Base-by-base conservation (phyloP, 2,113 vertebrate genomes). In the Eidolon helvum region DNA sequence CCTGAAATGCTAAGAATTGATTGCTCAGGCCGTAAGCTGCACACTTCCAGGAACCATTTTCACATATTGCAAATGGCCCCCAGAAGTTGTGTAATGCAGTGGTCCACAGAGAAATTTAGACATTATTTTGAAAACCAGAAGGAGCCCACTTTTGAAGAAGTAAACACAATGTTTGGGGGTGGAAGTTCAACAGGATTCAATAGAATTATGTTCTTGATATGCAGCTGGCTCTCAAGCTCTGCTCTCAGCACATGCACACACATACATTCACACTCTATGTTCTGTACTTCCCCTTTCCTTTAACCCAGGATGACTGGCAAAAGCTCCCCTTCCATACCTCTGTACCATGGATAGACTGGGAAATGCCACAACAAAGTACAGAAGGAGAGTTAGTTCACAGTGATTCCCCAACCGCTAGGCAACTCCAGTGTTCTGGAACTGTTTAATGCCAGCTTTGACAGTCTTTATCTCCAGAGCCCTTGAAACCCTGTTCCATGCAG, bases 401-500 rank as follows among this genome's bases (percentile, higher is more conserved):
- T 72, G 50, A 55, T 59, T 69, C 53, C 55, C 40, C 68, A 75
- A 33, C 5, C 3, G 15, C 40, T 50, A 30, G 59, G 0, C 26
- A 72, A 57, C 30, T 33, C 33, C 18, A 83, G 87, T 1, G 7
- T 86, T 88, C 57, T 91, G 63, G 30, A 91, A 69, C 40, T 38
- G 4, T 38, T 96, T 65, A 71, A 69, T 71, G 12, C 35, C 57
- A 38, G 8, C 45, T 55, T 61, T 72, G 50, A 69, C 33, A 43
- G 30, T 61, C 43, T 91, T 96, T 66, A 8, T 48, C 63, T 87
- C 72, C 22, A 93, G 57, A 89, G 24, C 43, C 74, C 50, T 88
- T 86, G n/a, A 97, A 94, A 94, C 57, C 45, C 87, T 45, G 19
- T 96, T 66, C 86, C 98, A 98, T 97, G 98, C 97, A 97, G 45